Percentiles rank a stretch among this genome's conserved stretches.
These are phyloP conservation scores for Lepus townsendii DNA, from an alignment of 2,797 vertebrate genomes.

Conservation along the genomic window DNA sequence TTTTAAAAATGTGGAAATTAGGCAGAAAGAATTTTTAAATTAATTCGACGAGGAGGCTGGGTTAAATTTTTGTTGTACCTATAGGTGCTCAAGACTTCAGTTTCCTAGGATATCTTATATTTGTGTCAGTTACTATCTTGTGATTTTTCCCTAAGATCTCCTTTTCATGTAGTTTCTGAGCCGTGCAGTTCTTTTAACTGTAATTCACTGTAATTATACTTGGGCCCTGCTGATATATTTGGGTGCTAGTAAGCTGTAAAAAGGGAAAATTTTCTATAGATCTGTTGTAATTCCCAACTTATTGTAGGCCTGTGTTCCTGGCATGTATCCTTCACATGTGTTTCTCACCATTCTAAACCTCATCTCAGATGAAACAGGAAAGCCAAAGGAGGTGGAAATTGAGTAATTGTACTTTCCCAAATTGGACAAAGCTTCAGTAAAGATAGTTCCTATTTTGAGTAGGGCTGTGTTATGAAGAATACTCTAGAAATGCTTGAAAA, in stretches of 20 bases:
- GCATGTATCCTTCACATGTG: not conserved
- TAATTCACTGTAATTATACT: not conserved
- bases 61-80: not conserved
- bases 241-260: not conserved
- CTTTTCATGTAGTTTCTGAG: not conserved
- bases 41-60: not conserved
- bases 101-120: not conserved
- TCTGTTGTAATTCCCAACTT: not conserved
- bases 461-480: not conserved
- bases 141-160: not conserved
- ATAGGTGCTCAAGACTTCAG: not conserved
- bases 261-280: not conserved
- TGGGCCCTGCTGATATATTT: not conserved
- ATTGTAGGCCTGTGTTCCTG: too few species aligned
- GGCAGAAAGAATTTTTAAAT: not conserved
- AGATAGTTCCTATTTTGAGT: not conserved
- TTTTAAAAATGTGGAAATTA: not conserved
- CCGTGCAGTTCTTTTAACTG: not conserved
- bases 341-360: not conserved
- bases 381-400: not conserved
- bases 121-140: not conserved
- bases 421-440: not conserved
- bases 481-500: not conserved
- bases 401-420: not conserved
- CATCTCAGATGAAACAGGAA: not conserved